These are phyloP conservation scores for Rafetus swinhoei DNA, from an alignment of 2,113 vertebrate genomes.

Conservation along the genomic window DNA sequence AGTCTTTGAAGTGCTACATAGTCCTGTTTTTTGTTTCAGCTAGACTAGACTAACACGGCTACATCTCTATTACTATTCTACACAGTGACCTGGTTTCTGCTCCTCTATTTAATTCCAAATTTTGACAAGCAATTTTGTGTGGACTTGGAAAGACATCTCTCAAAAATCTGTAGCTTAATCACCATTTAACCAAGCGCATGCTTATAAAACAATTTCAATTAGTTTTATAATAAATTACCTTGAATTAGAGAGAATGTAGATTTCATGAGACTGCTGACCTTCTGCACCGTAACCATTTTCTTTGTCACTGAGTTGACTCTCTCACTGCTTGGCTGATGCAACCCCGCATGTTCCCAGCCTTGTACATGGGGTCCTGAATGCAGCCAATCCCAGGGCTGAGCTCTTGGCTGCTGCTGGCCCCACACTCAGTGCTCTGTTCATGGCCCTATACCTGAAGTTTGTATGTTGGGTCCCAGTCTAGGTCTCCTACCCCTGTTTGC, in stretches of 20 bases:
- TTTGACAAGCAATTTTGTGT: background rate
- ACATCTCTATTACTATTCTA: no score
- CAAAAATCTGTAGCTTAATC: background rate
- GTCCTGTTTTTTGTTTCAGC: no score
- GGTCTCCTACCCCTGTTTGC: no score
- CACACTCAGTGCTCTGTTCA: no score
- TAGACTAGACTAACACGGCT: no score
- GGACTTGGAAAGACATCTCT: background rate
- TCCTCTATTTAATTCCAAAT: background rate
- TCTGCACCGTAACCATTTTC: background rate
- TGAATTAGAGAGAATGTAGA: slow-evolving; percentile 21
- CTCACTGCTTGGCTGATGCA: background rate
- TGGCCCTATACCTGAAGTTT: no score
- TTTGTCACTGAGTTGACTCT: background rate
- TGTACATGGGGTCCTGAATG: no score
- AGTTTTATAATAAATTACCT: slow-evolving; percentile 29
- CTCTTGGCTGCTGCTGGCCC: no score
- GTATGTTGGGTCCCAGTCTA: no score
- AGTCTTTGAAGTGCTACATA: no score
- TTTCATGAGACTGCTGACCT: background rate
- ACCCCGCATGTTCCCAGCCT: no score
- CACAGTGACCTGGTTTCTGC: background rate
- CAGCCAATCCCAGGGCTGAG: no score
- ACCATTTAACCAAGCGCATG: background rate
- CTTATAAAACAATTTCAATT: slow-evolving; percentile 24